A percentile compares a stretch with the other conserved stretches of the same genome.
phyloP scores from a whole-genome alignment of 1,140 invertebrate species.

The Diplogasteroides magnus region DNA sequence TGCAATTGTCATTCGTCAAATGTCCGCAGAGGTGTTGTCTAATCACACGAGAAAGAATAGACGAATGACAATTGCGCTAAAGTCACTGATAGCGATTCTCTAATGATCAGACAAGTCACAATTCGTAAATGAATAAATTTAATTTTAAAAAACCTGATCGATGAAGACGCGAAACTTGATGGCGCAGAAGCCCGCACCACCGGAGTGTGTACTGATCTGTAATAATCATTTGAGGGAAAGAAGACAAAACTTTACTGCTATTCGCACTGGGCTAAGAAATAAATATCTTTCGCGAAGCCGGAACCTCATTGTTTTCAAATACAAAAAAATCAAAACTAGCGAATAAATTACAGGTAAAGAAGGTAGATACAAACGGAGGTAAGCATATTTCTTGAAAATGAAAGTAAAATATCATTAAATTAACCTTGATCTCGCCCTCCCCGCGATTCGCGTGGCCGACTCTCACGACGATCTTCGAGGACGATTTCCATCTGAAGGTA shows the following conservation, averaged over 20 bases:
- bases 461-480: constrained; percentile 90
- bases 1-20: no score
- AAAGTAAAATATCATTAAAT: no score
- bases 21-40: neutral
- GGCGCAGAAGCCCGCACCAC: constrained; percentile 84
- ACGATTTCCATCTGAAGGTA: constrained; percentile 74
- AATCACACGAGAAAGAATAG: neutral
- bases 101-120: no score
- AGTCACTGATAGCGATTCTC: no score
- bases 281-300: no score
- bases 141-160: neutral
- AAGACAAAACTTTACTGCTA: neutral
- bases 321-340: neutral
- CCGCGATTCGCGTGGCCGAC: constrained; percentile 85
- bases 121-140: no score
- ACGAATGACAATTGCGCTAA: no score
- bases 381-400: no score
- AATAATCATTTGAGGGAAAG: neutral
- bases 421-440: constrained; percentile 73
- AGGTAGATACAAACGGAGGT: no score
- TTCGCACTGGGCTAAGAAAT: no score
- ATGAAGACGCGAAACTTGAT: constrained; percentile 78
- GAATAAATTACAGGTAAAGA: no score
- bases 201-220: constrained; percentile 77
- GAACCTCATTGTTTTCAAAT: neutral